Base-by-base conservation (phyloP, 2,888 invertebrate genomes). In the Ischnus inquisitorius region DNA sequence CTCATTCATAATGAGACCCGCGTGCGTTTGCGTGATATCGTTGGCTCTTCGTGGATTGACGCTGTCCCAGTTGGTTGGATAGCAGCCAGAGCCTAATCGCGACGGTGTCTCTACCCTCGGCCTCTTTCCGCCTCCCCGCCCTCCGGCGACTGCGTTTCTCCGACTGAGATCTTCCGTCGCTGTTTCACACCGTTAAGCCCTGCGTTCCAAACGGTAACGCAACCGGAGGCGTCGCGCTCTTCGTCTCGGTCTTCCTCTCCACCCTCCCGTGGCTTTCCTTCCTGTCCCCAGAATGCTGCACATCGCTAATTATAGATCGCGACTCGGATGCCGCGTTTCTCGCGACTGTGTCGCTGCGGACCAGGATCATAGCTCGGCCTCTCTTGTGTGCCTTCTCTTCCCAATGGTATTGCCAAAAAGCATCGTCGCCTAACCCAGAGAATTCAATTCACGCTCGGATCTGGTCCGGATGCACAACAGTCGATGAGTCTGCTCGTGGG, bases 11-110 rank as follows among this genome's bases (percentile, higher is more conserved):
- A 91, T 86, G 79, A 82, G 84, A 75, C 14, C 67, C 12, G 6
- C 43, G 10, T 46, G 3, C 12, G 65, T 16, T 16, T 10, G 60
- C 43, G 16, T 34, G 8, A 34, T 34, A 34, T 34, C 16, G 41
- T 25, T 2, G 6, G 34, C 0, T 34, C 8, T 28, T 28, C 25
- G 65, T 16, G 51, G 88, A 87, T 83, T 86, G 84, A 86, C 79
- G 83, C 86, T 87, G 85, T 85, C 86, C 83, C 90, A 51, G 48
- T 48, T 57, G 22, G 85, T 91, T 92, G 92, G 92, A 91, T 57
- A 51, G 14, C 64, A 75, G 91, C 92, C 92, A 92, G 87, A 85
- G 19, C 67, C 87, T 89, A 90, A 91, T 90, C 89, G 90, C 90
- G 89, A 91, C 88, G 89, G 89, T 89, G 87, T 77, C 79, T 77